A percentile compares a stretch with the other conserved stretches of the same genome.
phyloP scores from a whole-genome alignment of 35 echinoderm and acorn worm genomes.

The Apostichopus japonicus region DNA sequence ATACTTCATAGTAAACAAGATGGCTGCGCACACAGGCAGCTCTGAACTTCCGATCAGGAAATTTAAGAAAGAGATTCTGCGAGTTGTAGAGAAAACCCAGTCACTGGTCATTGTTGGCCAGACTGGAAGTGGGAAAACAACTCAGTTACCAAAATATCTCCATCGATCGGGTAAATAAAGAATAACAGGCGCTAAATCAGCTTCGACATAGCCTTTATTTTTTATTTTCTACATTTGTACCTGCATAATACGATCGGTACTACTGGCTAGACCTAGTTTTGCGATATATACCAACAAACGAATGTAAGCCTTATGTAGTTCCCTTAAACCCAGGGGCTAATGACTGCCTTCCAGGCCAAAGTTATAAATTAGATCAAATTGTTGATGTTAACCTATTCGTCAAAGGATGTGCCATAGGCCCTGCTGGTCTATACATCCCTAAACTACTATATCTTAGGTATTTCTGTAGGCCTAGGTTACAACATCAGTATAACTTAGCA shows the following conservation, averaged over 20 bases:
- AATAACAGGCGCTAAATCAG: background rate
- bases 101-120: constrained; percentile 86
- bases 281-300: background rate
- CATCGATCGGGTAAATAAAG: constrained; percentile 64
- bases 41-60: constrained; percentile 73
- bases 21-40: constrained; percentile 63
- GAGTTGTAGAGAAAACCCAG: constrained; percentile 55
- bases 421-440: too few relatives aligned
- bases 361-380: too few relatives aligned
- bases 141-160: constrained; percentile 91
- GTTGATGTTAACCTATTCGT: too few relatives aligned
- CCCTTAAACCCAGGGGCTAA: too few relatives aligned
- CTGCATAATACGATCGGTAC: background rate
- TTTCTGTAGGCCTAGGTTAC: too few relatives aligned
- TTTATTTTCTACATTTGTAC: background rate
- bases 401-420: too few relatives aligned
- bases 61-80: constrained; percentile 75
- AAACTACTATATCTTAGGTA: too few relatives aligned
- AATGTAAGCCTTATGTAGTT: too few relatives aligned
- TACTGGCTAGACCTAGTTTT: background rate
- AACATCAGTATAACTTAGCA: too few relatives aligned
- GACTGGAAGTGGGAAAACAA: constrained; percentile 98
- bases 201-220: background rate
- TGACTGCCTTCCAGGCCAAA: too few relatives aligned
- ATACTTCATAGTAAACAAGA: constrained; percentile 54